Base-by-base conservation (phyloP, 2,113 vertebrate genomes). In the Myocastor coypus region DNA sequence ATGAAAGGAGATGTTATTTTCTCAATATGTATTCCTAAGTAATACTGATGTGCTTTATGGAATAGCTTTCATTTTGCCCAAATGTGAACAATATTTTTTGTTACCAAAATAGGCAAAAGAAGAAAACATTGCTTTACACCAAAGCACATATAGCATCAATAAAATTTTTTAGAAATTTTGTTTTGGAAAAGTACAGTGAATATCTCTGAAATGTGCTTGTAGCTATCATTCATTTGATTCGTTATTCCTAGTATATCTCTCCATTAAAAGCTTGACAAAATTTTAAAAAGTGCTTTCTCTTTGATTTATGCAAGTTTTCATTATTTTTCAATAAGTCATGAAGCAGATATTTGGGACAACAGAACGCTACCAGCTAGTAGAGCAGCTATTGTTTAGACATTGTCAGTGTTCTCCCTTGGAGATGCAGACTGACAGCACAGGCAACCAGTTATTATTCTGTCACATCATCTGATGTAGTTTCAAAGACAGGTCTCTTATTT, bases 221-320 rank as follows among this genome's bases (percentile, higher is more conserved):
- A 61, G 28, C 50, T 83, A n/a, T 64, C n/a, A 34, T 42, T 84
- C 57, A 75, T 93, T 88, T 91, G 92, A 93, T 22, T 87, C 8
- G 80, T 91, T 95, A 92, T 85, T 96, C 16, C 68, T 52, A n/a
- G 40, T 7, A n/a, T 64, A 64, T 84, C 7, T 82, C 46, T 91
- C 12, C 50, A 10, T 83, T 91, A 96, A 78, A 30, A 4, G 75
- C 26, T 93, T 96, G 68, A 90, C 19, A 95, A 83, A 92, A 90
- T 89, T 69, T 13, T 24, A 14, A 89, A 83, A 50, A 83, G 66
- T 81, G 3, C 9, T 63, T 78, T 89, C 3, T 89, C 34, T n/a
- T 24, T 50, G 34, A 26, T 66, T 80, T 80, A 37, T 7, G 30
- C 57, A 69, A 61, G 22, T 89, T 42, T 81, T 34, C 57, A n/a